phyloP scores from a whole-genome alignment of 2,888 invertebrate species.

The Hololepta plana region DNA sequence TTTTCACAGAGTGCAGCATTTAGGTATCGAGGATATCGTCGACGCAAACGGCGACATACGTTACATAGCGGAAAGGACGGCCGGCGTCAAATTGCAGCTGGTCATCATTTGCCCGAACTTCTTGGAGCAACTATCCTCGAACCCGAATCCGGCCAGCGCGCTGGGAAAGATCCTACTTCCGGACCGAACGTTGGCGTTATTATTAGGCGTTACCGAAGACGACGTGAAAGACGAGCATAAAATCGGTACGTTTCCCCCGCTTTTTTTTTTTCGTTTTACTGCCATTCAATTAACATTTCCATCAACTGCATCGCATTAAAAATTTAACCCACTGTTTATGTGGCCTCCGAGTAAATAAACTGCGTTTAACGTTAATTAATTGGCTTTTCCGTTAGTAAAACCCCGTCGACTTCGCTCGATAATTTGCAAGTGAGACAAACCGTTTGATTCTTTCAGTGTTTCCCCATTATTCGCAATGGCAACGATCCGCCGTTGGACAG shows the following conservation, averaged over 20 bases:
- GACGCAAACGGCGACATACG: slow-evolving; percentile 29
- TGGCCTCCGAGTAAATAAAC: no score
- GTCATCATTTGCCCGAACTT: slow-evolving; percentile 64
- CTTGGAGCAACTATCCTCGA: slow-evolving; percentile 37
- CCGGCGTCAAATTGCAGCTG: slow-evolving; percentile 57
- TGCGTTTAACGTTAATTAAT: no score
- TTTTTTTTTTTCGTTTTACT: no score
- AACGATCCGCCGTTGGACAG: slow-evolving; percentile 52
- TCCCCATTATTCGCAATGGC: slow-evolving; percentile 53
- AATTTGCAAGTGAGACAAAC: no score
- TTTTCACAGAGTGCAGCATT: slow-evolving; percentile 47
- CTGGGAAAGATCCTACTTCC: slow-evolving; percentile 42
- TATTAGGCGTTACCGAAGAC: slow-evolving; percentile 60
- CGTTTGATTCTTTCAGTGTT: no score
- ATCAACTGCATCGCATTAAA: no score
- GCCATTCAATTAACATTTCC: slow-evolving; percentile 1
- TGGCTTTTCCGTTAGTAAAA: no score
- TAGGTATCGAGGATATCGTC: slow-evolving; percentile 51
- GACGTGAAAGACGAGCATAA: slow-evolving; percentile 50
- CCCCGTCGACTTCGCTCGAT: no score
- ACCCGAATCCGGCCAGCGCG: slow-evolving; percentile 32
- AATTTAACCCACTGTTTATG: neutral
- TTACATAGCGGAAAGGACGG: slow-evolving; percentile 35
- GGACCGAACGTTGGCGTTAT: slow-evolving; percentile 61
- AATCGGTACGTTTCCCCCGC: slow-evolving; percentile 32